Evolutionary conservation across 2,888 invertebrate genomes (phyloP).

Genomic region (Automeris io): DNA sequence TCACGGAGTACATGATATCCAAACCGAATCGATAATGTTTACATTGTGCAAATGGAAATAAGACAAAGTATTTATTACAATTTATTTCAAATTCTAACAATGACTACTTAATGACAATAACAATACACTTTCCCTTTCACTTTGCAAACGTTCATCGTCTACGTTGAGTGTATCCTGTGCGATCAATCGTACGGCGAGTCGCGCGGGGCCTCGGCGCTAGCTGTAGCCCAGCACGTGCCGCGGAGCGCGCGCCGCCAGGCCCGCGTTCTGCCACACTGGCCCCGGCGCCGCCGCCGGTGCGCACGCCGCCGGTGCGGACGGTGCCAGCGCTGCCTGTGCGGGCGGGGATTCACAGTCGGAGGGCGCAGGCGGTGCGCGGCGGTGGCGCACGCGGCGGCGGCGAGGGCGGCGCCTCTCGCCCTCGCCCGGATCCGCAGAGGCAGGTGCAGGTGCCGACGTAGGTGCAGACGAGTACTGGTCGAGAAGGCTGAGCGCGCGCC

Average conservation of each 20-base stretch:
- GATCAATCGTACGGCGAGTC: background rate
- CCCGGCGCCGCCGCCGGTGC: conserved; percentile 5
- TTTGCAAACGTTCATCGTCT: too few species aligned
- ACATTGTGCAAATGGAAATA: too few species aligned
- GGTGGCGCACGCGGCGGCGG: conserved; percentile 6
- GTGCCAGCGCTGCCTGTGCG: conserved; percentile 2
- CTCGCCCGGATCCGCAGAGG: background rate
- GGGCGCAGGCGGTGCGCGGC: conserved; percentile 6
- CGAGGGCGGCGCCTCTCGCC: background rate
- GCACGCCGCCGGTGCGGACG: conserved; percentile 1
- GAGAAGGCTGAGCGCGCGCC: conserved; percentile 21
- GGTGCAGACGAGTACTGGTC: conserved; percentile 12
- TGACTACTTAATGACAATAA: too few species aligned
- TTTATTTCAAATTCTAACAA: too few species aligned
- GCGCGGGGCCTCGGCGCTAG: background rate
- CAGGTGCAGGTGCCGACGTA: background rate
- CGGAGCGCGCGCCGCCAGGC: background rate
- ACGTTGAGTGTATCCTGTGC: conserved; percentile 11
- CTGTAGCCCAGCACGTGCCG: conserved; percentile 6
- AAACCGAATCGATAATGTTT: too few species aligned
- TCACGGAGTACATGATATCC: too few species aligned
- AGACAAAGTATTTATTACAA: too few species aligned
- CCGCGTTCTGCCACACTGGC: conserved; percentile 4
- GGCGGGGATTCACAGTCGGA: background rate
- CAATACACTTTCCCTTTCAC: too few species aligned